Base-by-base conservation (phyloP, 2,888 invertebrate genomes). In the Acronicta aceris region DNA sequence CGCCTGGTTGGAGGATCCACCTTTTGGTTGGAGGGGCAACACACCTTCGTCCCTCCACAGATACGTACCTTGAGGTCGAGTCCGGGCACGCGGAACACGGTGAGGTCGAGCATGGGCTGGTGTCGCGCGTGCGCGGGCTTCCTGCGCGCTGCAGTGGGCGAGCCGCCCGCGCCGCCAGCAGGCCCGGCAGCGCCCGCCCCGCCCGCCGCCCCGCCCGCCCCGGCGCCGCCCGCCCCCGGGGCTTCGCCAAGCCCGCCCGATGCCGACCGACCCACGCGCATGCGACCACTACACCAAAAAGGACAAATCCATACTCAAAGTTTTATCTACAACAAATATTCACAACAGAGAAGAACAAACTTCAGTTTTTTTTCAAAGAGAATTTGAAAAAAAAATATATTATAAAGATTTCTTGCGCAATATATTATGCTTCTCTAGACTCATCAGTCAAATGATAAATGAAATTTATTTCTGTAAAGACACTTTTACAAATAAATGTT, bases 31-130 rank as follows among this genome's bases (percentile, higher is more conserved):
- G n/a, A n/a, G n/a, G n/a, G n/a, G n/a, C n/a, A n/a, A n/a, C n/a
- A n/a, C n/a, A n/a, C n/a, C n/a, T n/a, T n/a, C n/a, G n/a, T n/a
- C n/a, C n/a, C n/a, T n/a, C n/a, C n/a, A n/a, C n/a, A n/a, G n/a
- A n/a, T n/a, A n/a, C 9, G 27, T 78, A 97, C 96, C 95, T 98
- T 98, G 36, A 98, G 97, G 87, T 98, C 98, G 76, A 99, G 94
- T 0, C 98, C 98, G 2, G 98, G 98, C 86, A 98, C 98, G 76
- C 98, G 96, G 90, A 98, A 98, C 65, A 98, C 97, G 5, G 98
- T 98, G 65, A 97, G 94, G 90, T 98, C 98, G 0, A 97, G 80
- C 95, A 54, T 96, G 86, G 86, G 96, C 91, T 68, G 95, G 68
- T 86, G 89, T 0, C 91, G 83, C 27, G 83, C 75, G 52, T 85